Evolutionary conservation across 2,888 invertebrate genomes (phyloP), one percentile per base, ranked within the genome.

Genomic region (Cataglyphis altisquamis): DNA sequence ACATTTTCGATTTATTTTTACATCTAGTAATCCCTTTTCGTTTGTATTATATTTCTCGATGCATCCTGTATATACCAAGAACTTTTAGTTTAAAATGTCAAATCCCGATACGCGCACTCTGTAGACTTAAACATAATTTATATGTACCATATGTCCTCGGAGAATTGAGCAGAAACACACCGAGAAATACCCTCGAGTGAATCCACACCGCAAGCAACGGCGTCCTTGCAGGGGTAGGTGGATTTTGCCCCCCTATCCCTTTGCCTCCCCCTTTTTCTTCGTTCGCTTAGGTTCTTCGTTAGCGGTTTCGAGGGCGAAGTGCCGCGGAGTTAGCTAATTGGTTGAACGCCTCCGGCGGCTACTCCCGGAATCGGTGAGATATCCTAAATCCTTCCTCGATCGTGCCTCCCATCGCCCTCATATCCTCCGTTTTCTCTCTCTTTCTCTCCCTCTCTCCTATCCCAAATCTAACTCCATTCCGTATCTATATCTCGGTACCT

Each of bases 321-420:
- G 91, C 92, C 91, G 89, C 90, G 86, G 92, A 93, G 93, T 93
- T 93, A 92, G 92, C 93, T 93, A 93, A 93, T 93, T 93, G 93
- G 93, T 93, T 93, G 91, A 93, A 92, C 91, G 92, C 93, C 92
- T 88, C 91, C 83, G 92, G 93, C 93, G 87, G 88, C 88, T 88
- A 90, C 90, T 91, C 89, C 83, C 85, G 86, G 90, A 91, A 91
- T 91, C 91, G 88, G 84, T 88, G 89, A 91, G 91, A 93, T 92
- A 91, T 85, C 84, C 86, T 39, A 39, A 78, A 83, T 81, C 82
- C 84, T 75, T 85, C 80, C 60, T 81, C 82, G 64, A 75, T 75
- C 48, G 67, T 82, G 77, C 62, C 81, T 74, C 78, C 64, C 66
- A 9, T 52, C 21, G 32, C 5, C 36, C 21, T n/a, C 21, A 12